phyloP scores from a whole-genome alignment of 2,113 vertebrate species.

The Pedetes capensis region DNA sequence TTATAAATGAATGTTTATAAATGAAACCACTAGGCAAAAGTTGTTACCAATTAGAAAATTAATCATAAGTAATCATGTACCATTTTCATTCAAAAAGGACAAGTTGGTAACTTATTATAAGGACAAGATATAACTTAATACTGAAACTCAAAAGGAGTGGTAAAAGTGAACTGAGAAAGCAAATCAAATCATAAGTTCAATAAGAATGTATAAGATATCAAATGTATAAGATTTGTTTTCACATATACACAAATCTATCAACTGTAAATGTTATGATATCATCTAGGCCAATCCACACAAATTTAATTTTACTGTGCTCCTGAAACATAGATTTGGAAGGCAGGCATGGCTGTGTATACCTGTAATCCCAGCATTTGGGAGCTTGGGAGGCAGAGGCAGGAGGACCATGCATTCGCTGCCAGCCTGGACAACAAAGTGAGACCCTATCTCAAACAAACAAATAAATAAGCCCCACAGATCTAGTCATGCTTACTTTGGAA shows the following conservation, averaged over 20 bases:
- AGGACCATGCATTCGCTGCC: too few relatives aligned
- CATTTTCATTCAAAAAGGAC: not conserved
- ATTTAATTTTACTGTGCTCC: slow-evolving; percentile 25
- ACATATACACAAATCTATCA: not conserved
- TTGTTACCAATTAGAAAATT: not conserved
- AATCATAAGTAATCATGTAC: not conserved
- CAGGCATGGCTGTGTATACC: too few relatives aligned
- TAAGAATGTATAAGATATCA: not conserved
- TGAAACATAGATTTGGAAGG: not conserved
- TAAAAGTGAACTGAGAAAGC: not conserved
- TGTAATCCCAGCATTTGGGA: too few relatives aligned
- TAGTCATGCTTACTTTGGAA: not conserved
- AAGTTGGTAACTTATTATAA: not conserved
- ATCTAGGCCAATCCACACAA: not conserved
- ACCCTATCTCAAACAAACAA: too few relatives aligned
- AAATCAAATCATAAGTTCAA: not conserved
- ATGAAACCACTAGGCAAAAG: slow-evolving; percentile 1
- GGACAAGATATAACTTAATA: not conserved
- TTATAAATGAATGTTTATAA: slow-evolving; percentile 35
- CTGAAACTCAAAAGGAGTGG: not conserved
- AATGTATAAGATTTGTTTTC: not conserved
- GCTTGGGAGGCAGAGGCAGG: too few relatives aligned
- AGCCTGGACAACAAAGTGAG: too few relatives aligned
- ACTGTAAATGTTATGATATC: not conserved
- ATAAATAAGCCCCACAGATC: too few relatives aligned